Conservation (phyloP, 1,140 invertebrate species). For the Argopecten irradians region DNA sequence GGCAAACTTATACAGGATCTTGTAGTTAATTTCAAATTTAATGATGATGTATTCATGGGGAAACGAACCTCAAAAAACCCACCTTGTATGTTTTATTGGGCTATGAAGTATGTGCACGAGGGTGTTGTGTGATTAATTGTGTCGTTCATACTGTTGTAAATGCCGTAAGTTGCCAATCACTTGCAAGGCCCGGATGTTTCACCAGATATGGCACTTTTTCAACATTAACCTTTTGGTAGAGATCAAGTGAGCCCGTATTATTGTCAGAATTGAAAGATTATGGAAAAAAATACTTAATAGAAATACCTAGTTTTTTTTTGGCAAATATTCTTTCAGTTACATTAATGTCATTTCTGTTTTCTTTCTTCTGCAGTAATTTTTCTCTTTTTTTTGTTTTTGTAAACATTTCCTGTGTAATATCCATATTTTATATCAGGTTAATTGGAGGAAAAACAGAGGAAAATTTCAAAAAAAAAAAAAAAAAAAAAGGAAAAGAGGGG, state of each 20-base stretch:
- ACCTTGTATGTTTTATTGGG: neutral
- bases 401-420: too few relatives aligned
- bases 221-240: neutral
- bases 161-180: neutral
- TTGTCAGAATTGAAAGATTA: neutral
- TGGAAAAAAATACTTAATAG: neutral
- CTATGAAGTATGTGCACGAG: neutral
- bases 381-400: too few relatives aligned
- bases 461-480: too few relatives aligned
- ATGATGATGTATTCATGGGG: neutral
- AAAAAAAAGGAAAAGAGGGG: too few relatives aligned
- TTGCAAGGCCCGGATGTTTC: neutral
- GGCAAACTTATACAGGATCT: neutral
- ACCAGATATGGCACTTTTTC: neutral
- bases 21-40: slow-evolving; percentile 5
- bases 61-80: neutral
- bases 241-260: neutral
- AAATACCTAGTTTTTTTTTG: neutral
- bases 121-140: neutral
- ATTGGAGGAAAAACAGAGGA: too few relatives aligned
- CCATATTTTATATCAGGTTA: neutral
- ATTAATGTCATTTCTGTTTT: neutral
- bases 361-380: neutral
- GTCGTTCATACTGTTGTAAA: neutral
- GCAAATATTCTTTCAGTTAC: neutral